Conservation (phyloP, 2,888 invertebrate species). For the Ophion costatus region DNA sequence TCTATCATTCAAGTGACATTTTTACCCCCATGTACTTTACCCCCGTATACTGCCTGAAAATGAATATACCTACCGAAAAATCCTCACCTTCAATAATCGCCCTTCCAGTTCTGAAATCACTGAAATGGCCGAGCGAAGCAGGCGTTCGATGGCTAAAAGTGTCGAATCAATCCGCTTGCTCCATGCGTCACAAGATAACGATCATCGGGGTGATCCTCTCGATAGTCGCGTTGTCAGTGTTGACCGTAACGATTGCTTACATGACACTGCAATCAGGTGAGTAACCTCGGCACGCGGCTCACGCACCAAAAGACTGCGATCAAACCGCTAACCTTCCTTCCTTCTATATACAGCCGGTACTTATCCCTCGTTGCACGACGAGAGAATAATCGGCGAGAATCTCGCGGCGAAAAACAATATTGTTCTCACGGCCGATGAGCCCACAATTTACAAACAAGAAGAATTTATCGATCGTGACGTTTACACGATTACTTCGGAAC, state of each 20-base stretch:
- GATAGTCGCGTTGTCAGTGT: constrained; percentile 39
- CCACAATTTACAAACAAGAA: constrained; percentile 42
- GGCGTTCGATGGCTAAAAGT: constrained; percentile 18
- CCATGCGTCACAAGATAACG: constrained; percentile 47
- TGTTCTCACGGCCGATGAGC: constrained; percentile 19
- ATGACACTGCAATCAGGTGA: constrained; percentile 52
- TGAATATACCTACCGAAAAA: background rate
- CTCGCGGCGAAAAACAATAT: background rate
- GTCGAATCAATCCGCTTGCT: constrained; percentile 37
- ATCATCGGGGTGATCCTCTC: constrained; percentile 36
- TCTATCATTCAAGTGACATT: background rate
- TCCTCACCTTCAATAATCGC: background rate
- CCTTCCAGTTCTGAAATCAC: constrained; percentile 17
- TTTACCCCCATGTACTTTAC: background rate
- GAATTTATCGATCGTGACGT: background rate
- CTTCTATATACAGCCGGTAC: constrained; percentile 15
- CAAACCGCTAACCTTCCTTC: background rate
- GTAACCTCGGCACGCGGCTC: background rate
- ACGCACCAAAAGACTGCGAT: background rate
- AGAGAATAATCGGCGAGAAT: constrained; percentile 1
- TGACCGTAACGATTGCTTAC: constrained; percentile 43
- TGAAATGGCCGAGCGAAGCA: constrained; percentile 16
- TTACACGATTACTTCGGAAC: constrained; percentile 14
- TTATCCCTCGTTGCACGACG: background rate
- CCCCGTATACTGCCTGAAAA: background rate